Percentiles rank a stretch among this genome's conserved stretches.
phyloP scores from a whole-genome alignment of 2,113 vertebrate species.

The Callopanchax toddi region DNA sequence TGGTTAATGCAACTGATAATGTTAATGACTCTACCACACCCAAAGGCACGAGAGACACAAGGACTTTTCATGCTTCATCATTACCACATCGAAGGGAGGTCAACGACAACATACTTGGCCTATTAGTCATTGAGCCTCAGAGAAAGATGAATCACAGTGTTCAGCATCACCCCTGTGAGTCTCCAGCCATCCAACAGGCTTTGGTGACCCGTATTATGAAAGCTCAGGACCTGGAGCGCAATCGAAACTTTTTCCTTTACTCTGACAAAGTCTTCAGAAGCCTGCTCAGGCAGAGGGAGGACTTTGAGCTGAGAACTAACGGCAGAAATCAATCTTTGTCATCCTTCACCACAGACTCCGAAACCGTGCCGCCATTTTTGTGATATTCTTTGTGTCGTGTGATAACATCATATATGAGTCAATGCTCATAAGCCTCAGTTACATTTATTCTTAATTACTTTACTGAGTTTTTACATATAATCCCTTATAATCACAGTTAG shows the following conservation, averaged over 20 bases:
- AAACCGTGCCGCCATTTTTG: too few relatives aligned
- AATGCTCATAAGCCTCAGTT: too few relatives aligned
- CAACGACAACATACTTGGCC: conserved; percentile 15
- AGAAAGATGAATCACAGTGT: conserved; percentile 76
- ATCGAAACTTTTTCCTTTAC: conserved; percentile 64
- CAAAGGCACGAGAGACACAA: too few relatives aligned
- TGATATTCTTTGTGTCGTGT: too few relatives aligned
- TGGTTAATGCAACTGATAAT: background rate
- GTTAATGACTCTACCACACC: conserved; percentile 21
- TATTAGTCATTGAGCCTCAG: conserved; percentile 69
- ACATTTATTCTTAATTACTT: too few relatives aligned
- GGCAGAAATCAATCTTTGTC: background rate
- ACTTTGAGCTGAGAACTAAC: conserved; percentile 58
- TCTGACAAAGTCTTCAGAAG: conserved; percentile 40
- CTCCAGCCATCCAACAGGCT: conserved; percentile 67
- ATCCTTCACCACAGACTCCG: too few relatives aligned
- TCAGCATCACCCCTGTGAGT: conserved; percentile 72
- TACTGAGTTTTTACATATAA: too few relatives aligned
- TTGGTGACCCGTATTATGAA: conserved; percentile 66
- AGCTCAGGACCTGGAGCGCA: conserved; percentile 64
- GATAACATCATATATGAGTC: too few relatives aligned
- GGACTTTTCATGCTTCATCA: background rate
- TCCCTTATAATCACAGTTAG: too few relatives aligned
- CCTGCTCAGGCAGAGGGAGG: conserved; percentile 63
- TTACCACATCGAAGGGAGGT: background rate